Conservation (phyloP, 1,140 invertebrate genomes). For the Plectus sambesii region DNA sequence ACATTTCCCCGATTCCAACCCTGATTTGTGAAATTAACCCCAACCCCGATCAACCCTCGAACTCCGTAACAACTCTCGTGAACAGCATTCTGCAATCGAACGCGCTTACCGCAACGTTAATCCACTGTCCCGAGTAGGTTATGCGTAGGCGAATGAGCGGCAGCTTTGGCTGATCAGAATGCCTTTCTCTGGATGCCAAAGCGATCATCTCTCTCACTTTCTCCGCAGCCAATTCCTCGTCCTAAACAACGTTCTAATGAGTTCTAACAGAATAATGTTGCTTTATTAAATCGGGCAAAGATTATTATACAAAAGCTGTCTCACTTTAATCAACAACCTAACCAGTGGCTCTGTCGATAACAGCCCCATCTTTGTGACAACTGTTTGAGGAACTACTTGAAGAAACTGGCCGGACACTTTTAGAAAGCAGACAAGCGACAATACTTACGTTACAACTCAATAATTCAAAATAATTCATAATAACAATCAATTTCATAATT, state of each 20-base stretch:
- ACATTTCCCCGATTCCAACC: too few species aligned
- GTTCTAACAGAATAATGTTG: constrained; percentile 5
- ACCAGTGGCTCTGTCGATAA: too few species aligned
- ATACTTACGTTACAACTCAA: too few species aligned
- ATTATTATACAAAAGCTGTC: neutral
- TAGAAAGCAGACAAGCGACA: too few species aligned
- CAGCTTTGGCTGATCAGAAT: constrained; percentile 25
- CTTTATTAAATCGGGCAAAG: constrained; percentile 8
- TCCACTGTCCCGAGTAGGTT: constrained; percentile 34
- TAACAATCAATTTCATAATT: neutral
- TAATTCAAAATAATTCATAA: neutral
- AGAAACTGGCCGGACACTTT: too few species aligned
- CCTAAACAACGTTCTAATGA: constrained; percentile 22
- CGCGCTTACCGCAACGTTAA: constrained; percentile 32
- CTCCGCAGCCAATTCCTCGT: constrained; percentile 29
- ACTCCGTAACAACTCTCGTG: too few species aligned
- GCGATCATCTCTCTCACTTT: constrained; percentile 33
- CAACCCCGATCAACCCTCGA: too few species aligned
- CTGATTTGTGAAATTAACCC: too few species aligned
- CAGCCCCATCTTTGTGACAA: too few species aligned
- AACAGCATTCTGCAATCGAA: too few species aligned
- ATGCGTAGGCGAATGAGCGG: constrained; percentile 36
- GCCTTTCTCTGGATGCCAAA: constrained; percentile 15
- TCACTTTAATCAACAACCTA: too few species aligned
- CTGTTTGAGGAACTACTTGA: too few species aligned